Evolutionary conservation across 2,113 vertebrate genomes (phyloP).

Genomic region (Channa argus): DNA sequence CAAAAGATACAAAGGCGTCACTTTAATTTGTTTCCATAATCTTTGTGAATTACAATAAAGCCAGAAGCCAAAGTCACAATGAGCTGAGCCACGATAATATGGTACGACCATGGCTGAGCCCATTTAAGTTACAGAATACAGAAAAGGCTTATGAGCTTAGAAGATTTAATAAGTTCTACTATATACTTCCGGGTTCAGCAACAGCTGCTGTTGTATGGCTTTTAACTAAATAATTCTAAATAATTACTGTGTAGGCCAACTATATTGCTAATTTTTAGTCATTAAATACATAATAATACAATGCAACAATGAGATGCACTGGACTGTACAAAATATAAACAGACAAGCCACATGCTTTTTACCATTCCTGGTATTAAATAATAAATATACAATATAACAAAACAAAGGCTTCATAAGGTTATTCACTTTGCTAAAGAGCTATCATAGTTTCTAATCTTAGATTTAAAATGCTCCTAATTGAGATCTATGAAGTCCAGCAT

Average conservation of each 20-base stretch:
- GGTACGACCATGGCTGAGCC: constrained; percentile 60
- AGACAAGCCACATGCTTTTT: neutral
- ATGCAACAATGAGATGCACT: constrained; percentile 28
- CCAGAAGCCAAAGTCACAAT: constrained; percentile 55
- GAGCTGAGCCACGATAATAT: constrained; percentile 60
- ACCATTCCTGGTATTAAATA: neutral
- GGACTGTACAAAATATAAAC: constrained; percentile 19
- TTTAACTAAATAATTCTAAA: constrained; percentile 41
- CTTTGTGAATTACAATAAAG: constrained; percentile 47
- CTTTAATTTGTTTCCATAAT: constrained; percentile 64
- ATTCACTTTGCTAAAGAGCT: too few species aligned
- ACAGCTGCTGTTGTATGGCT: constrained; percentile 52
- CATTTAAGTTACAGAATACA: constrained; percentile 71
- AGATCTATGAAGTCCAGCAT: too few species aligned
- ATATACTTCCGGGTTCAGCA: constrained; percentile 62
- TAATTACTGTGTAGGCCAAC: constrained; percentile 64
- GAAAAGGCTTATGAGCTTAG: constrained; percentile 77
- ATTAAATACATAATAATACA: constrained; percentile 57
- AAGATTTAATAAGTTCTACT: constrained; percentile 76
- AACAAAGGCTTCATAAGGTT: too few species aligned
- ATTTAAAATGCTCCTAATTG: too few species aligned
- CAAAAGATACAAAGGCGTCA: constrained; percentile 54
- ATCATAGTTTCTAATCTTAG: too few species aligned
- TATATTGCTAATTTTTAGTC: constrained; percentile 65
- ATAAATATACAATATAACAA: neutral